Evolutionary conservation across 1,140 invertebrate species (phyloP), one percentile per base, ranked within the genome.

Genomic region (Drosophila pectinifera): DNA sequence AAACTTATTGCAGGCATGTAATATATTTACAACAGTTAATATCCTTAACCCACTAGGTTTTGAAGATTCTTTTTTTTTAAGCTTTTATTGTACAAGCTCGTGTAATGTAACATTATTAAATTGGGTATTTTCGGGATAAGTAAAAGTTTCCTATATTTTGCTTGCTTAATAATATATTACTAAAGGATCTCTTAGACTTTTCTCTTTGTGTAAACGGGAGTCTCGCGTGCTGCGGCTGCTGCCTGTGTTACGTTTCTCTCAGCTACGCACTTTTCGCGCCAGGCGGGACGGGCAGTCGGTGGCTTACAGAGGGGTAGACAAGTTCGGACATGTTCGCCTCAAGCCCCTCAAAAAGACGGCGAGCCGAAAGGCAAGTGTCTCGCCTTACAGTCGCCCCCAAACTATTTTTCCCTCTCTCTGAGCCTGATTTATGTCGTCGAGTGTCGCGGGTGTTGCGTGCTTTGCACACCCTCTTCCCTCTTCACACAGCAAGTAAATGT

Each of bases 371-470:
- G 67, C 78, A 73, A 79, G 83, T 88, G 78, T 82, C 82, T 86
- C 75, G 54, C 65, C 61, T 86, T 82, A 76, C 80, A 56, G 75
- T 64, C 64, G 58, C 64, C 64, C 43, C 42, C 51, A 54, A 36
- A 36, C 41, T 31, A 51, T 45, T 56, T 36, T 28, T 45, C 26
- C 26, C 39, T 14, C 55, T 20, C 31, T 16, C 24, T 55, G 45
- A 46, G 62, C 56, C 62, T 88, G 82, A 86, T 86, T 88, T 86
- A 86, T 86, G 78, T 83, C 69, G 75, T 59, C 43, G 78, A 88
- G 78, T 88, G 83, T 88, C 82, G 82, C 82, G 82, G 82, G 82
- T 88, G 82, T 83, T 86, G 83, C 83, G 70, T 81, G 83, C 69
- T 57, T 20, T 36, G 28, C 28, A 53, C 55, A 46, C 34, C 68